Conservation (phyloP, 1,140 invertebrate species). For the Drosophila varians region DNA sequence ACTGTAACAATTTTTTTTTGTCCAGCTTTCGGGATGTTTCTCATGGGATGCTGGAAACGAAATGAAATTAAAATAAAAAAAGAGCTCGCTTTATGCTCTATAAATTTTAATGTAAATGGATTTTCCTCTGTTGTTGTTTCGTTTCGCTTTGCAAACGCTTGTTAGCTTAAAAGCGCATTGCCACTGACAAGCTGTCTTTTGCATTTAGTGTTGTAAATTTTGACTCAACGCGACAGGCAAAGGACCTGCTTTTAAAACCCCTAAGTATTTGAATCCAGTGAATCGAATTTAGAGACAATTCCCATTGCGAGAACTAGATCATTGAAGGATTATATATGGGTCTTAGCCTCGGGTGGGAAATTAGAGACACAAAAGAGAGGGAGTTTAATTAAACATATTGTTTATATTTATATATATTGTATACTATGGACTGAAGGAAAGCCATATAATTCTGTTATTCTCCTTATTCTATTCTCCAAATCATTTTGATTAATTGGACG, state of each 20-base stretch:
- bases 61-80: slow-evolving; percentile 67
- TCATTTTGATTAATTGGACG: slow-evolving; percentile 9
- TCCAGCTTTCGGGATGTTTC: slow-evolving; percentile 43
- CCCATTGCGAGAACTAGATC: background rate
- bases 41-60: slow-evolving; percentile 46
- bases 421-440: too few relatives aligned
- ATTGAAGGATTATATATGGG: background rate
- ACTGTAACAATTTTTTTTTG: slow-evolving; percentile 69
- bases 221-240: slow-evolving; percentile 40
- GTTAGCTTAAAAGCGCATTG: slow-evolving; percentile 79
- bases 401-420: too few relatives aligned
- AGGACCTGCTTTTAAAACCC: slow-evolving; percentile 16
- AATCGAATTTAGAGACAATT: slow-evolving; percentile 1
- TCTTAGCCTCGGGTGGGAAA: too few relatives aligned
- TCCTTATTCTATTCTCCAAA: too few relatives aligned
- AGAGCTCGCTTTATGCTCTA: slow-evolving; percentile 76
- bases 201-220: slow-evolving; percentile 78
- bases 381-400: too few relatives aligned
- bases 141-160: slow-evolving; percentile 62
- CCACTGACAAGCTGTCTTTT: slow-evolving; percentile 76
- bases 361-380: too few relatives aligned
- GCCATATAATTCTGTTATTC: too few relatives aligned
- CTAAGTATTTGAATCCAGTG: slow-evolving; percentile 12
- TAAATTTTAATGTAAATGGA: slow-evolving; percentile 81
- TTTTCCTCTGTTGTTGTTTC: slow-evolving; percentile 49